phyloP scores from a whole-genome alignment of 2,888 invertebrate species.

The Lordiphosa fenestrarum region DNA sequence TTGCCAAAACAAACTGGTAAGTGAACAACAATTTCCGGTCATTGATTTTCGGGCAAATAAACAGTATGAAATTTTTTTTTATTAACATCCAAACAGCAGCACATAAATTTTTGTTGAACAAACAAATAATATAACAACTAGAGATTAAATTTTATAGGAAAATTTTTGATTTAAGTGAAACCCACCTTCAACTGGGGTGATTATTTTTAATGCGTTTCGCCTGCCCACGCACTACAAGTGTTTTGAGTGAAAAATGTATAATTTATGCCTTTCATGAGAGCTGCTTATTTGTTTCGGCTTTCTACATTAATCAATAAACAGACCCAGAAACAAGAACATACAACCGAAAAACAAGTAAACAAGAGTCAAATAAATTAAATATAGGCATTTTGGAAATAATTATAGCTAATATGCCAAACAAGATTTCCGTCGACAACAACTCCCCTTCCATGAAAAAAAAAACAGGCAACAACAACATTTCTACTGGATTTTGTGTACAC shows the following conservation, averaged over 20 bases:
- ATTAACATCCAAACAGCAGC: conserved; percentile 11
- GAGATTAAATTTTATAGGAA: conserved; percentile 7
- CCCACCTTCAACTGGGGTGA: too few species aligned
- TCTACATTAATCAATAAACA: conserved; percentile 57
- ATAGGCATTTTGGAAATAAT: conserved; percentile 58
- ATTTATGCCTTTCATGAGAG: conserved; percentile 48
- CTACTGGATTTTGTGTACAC: too few species aligned
- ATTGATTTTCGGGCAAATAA: conserved; percentile 27
- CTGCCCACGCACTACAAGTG: conserved; percentile 19
- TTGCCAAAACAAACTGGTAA: conserved; percentile 79
- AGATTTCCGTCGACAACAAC: background rate
- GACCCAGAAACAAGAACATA: conserved; percentile 8
- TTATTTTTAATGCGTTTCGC: background rate
- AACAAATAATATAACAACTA: conserved; percentile 2
- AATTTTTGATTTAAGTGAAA: conserved; percentile 1
- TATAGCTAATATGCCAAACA: conserved; percentile 17
- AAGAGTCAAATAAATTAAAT: conserved; percentile 47
- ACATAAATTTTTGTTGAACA: conserved; percentile 16
- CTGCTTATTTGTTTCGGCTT: conserved; percentile 32
- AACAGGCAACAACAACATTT: background rate
- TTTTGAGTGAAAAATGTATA: conserved; percentile 39
- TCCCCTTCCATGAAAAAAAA: background rate
- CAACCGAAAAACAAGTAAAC: conserved; percentile 20
- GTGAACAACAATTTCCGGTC: conserved; percentile 34
- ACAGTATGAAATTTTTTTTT: conserved; percentile 18